Base-by-base conservation (phyloP, 2,888 invertebrate species). In the Homarus gammarus region DNA sequence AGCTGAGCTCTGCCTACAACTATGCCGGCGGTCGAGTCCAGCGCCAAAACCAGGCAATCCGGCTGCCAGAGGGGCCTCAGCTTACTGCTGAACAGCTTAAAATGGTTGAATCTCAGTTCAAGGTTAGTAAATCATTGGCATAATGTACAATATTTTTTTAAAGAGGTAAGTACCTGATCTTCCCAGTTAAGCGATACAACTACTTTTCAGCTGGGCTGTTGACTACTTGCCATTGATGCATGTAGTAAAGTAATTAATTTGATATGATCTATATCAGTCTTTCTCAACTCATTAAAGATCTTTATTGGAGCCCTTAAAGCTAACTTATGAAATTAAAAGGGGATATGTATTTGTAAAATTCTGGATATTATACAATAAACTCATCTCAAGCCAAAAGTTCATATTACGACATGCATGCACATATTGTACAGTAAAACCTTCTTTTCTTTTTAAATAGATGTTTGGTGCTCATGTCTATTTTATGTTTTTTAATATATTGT, bases 31-130 rank as follows among this genome's bases (percentile, higher is more conserved):
- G 61, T 40, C 72, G 78, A 36, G 73, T 33, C 22, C 75, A 84
- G 72, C 81, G 86, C 10, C 82, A 89, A 82, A 70, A 51, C 56
- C 89, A 87, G 82, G 86, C 90, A 33, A 89, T 92, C 51, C 51
- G 85, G 44, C 75, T 92, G 49, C 92, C 92, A 31, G 92, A 92
- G 64, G 92, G 92, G 31, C 92, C 92, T 15, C 82, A 89, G 75
- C 86, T 92, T 27, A 92, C 92, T 0, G 68, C 83, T 15, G 92
- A 92, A 79, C 92, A 92, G 33, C 90, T 92, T 33, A 85, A 88
- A 33, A 75, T 82, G 70, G 87, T 90, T 27, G 90, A 92, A 79
- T 90, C 90, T 44, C 90, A 92, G 75, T 92, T 92, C 49, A 92
- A 92, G 92, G 92, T 92, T n/a, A 83, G 87, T 82, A 40, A 82